Conservation (phyloP, 1,140 invertebrate genomes). For the Oryctes rhinoceros region DNA sequence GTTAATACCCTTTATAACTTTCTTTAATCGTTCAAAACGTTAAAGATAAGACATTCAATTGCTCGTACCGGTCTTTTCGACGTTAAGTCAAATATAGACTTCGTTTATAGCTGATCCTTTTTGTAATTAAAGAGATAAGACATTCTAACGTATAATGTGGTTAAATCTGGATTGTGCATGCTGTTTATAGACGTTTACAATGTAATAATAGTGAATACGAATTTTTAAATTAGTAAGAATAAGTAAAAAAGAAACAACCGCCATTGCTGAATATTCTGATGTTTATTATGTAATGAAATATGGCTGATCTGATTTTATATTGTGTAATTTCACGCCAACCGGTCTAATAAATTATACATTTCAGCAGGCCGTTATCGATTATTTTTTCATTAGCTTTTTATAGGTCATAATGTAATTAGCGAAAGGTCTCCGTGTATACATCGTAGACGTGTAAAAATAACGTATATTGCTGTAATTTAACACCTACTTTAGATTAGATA, state of each 20-base stretch:
- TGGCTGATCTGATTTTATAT: not conserved
- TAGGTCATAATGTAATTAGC: constrained; percentile 10
- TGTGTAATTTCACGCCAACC: constrained; percentile 2
- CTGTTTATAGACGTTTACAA: not conserved
- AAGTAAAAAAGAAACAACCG: not conserved
- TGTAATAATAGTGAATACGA: not conserved
- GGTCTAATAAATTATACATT: not conserved
- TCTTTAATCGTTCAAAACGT: no score
- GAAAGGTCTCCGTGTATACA: not conserved
- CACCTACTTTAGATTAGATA: not conserved
- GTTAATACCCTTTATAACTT: no score
- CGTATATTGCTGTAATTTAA: not conserved
- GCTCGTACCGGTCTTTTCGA: no score
- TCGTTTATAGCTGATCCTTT: no score
- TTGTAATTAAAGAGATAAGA: no score
- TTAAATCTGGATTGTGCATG: no score
- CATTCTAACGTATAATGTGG: no score
- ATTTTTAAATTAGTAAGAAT: not conserved
- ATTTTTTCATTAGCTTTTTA: not conserved
- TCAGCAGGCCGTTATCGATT: constrained; percentile 1
- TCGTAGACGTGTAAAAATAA: not conserved
- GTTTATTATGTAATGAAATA: not conserved
- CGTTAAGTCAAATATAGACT: no score
- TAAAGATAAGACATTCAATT: no score
- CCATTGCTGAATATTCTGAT: not conserved